Conservation (phyloP, 2,797 vertebrate genomes). For the Craterocephalus amniculus region DNA sequence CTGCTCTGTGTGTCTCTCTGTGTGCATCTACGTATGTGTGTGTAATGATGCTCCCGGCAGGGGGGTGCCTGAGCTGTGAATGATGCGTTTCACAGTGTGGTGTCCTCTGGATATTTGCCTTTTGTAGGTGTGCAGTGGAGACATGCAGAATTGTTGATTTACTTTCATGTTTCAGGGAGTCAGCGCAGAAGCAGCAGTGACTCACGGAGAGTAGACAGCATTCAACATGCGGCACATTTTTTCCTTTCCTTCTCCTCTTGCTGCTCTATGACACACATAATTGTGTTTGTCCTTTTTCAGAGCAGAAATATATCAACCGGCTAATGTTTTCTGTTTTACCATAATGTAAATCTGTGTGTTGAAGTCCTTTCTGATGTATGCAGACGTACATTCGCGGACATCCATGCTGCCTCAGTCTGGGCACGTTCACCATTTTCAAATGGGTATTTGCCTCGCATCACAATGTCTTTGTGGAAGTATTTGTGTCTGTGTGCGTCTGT, state of each 20-base stretch:
- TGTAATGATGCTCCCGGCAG: conserved; percentile 32
- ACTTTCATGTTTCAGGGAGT: conserved; percentile 51
- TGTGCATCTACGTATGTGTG: background rate
- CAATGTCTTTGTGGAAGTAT: conserved; percentile 15
- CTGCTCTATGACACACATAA: conserved; percentile 28
- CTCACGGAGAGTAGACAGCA: conserved; percentile 6
- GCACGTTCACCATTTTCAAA: background rate
- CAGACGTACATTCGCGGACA: conserved; percentile 18
- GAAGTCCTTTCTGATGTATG: conserved; percentile 24
- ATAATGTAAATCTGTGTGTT: background rate
- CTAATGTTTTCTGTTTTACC: conserved; percentile 26
- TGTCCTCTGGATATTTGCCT: conserved; percentile 63
- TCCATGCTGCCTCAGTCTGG: conserved; percentile 16
- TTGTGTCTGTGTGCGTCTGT: background rate
- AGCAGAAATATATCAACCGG: conserved; percentile 9
- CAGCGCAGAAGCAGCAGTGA: conserved; percentile 11
- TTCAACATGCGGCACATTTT: conserved; percentile 27
- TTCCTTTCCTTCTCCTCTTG: conserved; percentile 26
- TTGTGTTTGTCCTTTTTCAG: conserved; percentile 32
- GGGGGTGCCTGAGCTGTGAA: conserved; percentile 59
- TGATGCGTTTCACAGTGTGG: conserved; percentile 65
- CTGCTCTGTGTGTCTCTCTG: background rate
- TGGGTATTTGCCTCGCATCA: conserved; percentile 3
- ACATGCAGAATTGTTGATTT: conserved; percentile 53
- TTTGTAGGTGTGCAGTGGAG: conserved; percentile 48